Evolutionary conservation across 2,797 vertebrate species (phyloP).

Genomic region (Remorina albescens): DNA sequence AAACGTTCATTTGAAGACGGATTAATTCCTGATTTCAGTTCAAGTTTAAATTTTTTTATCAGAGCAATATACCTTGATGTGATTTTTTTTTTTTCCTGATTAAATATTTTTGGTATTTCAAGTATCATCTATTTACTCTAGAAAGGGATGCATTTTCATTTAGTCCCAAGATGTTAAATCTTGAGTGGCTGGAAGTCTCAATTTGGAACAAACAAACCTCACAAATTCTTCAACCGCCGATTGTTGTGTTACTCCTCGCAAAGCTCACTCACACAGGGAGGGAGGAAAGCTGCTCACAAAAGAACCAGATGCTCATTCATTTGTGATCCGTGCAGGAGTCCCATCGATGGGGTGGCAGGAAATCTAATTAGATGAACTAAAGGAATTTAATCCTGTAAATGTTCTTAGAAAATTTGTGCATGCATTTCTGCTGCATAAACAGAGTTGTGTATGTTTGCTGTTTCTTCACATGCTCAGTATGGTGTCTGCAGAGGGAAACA

Average conservation of each 20-base stretch:
- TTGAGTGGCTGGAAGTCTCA: conserved; percentile 31
- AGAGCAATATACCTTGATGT: neutral
- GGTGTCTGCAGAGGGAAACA: neutral
- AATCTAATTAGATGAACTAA: conserved; percentile 56
- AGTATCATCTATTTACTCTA: neutral
- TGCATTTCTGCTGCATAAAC: conserved; percentile 40
- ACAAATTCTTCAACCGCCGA: conserved; percentile 32
- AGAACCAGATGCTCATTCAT: conserved; percentile 55
- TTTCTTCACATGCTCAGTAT: conserved; percentile 5
- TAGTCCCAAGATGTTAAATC: conserved; percentile 15
- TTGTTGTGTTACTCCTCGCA: conserved; percentile 39
- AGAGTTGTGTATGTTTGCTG: conserved; percentile 17
- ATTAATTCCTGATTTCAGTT: neutral
- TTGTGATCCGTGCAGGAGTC: conserved; percentile 41
- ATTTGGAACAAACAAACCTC: conserved; percentile 38
- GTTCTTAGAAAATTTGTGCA: conserved; percentile 28
- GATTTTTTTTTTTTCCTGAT: neutral
- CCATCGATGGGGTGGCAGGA: conserved; percentile 34
- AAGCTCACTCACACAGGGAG: conserved; percentile 15
- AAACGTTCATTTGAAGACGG: neutral
- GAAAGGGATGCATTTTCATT: conserved; percentile 19
- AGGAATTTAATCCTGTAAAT: conserved; percentile 47
- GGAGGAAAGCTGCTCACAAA: conserved; percentile 25
- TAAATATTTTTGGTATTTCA: neutral
- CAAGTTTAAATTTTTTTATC: neutral